Evolutionary conservation across 2,888 invertebrate genomes (phyloP).

Genomic region (Bellardia pandia): DNA sequence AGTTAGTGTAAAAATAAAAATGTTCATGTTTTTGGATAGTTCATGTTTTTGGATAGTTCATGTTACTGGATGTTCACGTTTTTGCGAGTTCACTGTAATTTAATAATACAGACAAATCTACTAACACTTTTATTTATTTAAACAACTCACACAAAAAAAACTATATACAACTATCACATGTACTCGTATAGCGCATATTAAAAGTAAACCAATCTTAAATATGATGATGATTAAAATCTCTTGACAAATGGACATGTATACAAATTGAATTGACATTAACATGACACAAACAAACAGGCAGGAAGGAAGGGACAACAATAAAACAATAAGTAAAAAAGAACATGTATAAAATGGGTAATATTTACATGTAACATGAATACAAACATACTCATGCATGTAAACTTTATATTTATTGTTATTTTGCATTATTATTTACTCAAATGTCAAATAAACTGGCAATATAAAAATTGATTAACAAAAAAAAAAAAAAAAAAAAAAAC

Average conservation of each 20-base stretch:
- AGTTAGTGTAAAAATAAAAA: too few relatives aligned
- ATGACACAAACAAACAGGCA: conserved; percentile 67
- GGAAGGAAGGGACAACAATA: conserved; percentile 22
- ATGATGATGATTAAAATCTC: conserved; percentile 71
- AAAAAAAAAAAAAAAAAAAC: conserved; percentile 9
- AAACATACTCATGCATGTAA: background rate
- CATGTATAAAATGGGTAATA: conserved; percentile 27
- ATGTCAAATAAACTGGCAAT: conserved; percentile 69
- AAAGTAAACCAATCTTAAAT: conserved; percentile 64
- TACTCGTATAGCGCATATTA: conserved; percentile 13
- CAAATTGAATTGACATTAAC: conserved; percentile 73
- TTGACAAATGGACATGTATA: conserved; percentile 71
- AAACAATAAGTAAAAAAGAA: background rate
- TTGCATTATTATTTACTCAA: conserved; percentile 65
- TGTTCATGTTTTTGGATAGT: too few relatives aligned
- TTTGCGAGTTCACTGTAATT: too few relatives aligned
- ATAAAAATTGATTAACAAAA: conserved; percentile 70
- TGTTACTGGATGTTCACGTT: too few relatives aligned
- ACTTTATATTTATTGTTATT: conserved; percentile 8
- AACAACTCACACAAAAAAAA: background rate
- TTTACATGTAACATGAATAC: background rate
- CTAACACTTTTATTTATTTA: background rate
- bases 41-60: too few relatives aligned
- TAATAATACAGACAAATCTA: background rate
- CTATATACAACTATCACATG: background rate